Evolutionary conservation across 2,888 invertebrate species (phyloP), one percentile per base, ranked within the genome.

Genomic region (Neoaliturus tenellus): DNA sequence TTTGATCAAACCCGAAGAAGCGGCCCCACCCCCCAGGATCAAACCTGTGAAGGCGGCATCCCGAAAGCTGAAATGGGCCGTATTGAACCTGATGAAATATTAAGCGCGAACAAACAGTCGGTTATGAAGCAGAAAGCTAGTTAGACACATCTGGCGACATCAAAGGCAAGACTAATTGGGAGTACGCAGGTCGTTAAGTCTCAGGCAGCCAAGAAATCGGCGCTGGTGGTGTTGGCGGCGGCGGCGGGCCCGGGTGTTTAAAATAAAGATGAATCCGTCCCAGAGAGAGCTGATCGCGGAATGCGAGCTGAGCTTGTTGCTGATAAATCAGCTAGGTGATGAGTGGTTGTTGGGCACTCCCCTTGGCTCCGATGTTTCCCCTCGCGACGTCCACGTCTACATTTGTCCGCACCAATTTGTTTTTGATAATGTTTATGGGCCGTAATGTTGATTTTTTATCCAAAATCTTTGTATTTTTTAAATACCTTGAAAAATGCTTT

Each of bases 121-220:
- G 28, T 41, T 75, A 75, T 75, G 75, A 75, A 28, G 69, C 69
- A 39, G 69, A 69, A 39, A 39, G 75, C 44, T 75, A 75, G 75
- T 75, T 75, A 75, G 48, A 20, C 25, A 75, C 75, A 75, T 75
- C 75, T 75, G 75, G 75, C n/a, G 48, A 75, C 75, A 44, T 75
- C 75, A 75, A 75, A 75, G 75, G 28, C 28, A 23, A 41, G 44
- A 44, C 75, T 75, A 75, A 75, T 75, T 75, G 48, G 44, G 44
- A 28, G 44, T 75, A 17, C 75, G 44, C 75, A 75, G 75, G 44
- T 81, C 25, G 67, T 81, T 81, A 28, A 67, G 81, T 81, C 35
- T 20, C 62, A 81, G 41, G 58, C 41, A 81, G 81, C 81, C 81
- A 69, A 81, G 81, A 81, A 69, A 81, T 81, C 71, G 81, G 67